Percentiles rank a stretch among this genome's conserved stretches.
phyloP scores from a whole-genome alignment of 2,113 vertebrate species.

The Sarotherodon lohbergeri region DNA sequence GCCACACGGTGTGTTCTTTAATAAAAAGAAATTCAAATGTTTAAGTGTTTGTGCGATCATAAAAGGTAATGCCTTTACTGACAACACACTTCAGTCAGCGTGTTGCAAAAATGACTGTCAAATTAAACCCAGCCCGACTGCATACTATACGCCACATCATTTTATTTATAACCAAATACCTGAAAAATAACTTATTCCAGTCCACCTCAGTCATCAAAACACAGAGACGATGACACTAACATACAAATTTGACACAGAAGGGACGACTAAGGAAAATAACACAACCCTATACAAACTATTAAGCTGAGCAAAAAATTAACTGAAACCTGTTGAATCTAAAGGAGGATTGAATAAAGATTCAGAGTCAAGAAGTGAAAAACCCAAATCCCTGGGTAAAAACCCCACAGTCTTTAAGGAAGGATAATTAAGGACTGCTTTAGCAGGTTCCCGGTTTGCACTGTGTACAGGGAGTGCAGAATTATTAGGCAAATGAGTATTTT shows the following conservation, averaged over 20 bases:
- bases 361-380: neutral
- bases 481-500: too few relatives aligned
- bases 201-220: neutral
- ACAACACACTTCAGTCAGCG: neutral
- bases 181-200: neutral
- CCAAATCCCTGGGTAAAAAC: neutral
- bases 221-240: neutral
- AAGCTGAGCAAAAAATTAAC: neutral
- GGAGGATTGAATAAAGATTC: neutral
- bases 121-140: rapidly evolving
- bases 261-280: too few relatives aligned
- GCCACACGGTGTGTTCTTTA: neutral
- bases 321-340: neutral
- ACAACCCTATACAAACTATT: neutral
- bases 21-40: neutral
- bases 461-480: too few relatives aligned
- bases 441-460: neutral
- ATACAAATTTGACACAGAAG: neutral
- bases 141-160: neutral
- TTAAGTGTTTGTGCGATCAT: neutral
- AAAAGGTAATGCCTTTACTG: neutral
- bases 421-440: neutral
- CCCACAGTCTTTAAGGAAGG: neutral
- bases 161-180: neutral
- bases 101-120: neutral